phyloP scores from a whole-genome alignment of 2,888 invertebrate genomes.

The Callyntrura guangdongensis region DNA sequence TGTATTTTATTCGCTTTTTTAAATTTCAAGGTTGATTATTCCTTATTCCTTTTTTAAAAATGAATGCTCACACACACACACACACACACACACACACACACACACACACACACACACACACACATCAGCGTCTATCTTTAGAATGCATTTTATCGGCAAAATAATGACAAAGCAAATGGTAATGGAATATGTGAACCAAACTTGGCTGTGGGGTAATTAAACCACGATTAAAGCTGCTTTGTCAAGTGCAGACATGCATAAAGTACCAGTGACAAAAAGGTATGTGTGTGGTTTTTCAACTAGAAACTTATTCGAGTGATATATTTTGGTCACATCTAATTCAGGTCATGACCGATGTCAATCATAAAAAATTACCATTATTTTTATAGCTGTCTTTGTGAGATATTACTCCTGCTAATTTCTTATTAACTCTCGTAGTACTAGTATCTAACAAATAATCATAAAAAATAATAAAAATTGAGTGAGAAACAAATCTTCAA shows the following conservation, averaged over 20 bases:
- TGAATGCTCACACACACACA: not conserved
- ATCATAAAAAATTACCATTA: constrained; percentile 29
- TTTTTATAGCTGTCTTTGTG: not conserved
- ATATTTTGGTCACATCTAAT: constrained; percentile 48
- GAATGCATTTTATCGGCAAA: constrained; percentile 21
- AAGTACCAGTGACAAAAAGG: not conserved
- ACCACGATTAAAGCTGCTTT: constrained; percentile 8
- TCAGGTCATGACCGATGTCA: constrained; percentile 71
- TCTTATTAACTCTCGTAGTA: constrained; percentile 11
- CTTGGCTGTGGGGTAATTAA: constrained; percentile 18
- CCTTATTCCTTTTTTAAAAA: not conserved
- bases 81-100: not conserved
- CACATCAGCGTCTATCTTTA: not conserved
- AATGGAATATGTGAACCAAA: constrained; percentile 37
- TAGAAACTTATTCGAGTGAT: not conserved
- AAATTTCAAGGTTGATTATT: constrained; percentile 62
- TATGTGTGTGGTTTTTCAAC: constrained; percentile 9
- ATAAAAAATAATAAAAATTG: constrained; percentile 1
- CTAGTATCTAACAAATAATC: not conserved
- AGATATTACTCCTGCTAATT: not conserved
- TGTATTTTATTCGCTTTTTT: not conserved
- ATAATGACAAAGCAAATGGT: not conserved
- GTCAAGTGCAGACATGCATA: not conserved
- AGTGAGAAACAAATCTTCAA: constrained; percentile 9
- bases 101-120: not conserved